Evolutionary conservation across 2,113 vertebrate genomes (phyloP).

Genomic region (Sceloporus tristichus): DNA sequence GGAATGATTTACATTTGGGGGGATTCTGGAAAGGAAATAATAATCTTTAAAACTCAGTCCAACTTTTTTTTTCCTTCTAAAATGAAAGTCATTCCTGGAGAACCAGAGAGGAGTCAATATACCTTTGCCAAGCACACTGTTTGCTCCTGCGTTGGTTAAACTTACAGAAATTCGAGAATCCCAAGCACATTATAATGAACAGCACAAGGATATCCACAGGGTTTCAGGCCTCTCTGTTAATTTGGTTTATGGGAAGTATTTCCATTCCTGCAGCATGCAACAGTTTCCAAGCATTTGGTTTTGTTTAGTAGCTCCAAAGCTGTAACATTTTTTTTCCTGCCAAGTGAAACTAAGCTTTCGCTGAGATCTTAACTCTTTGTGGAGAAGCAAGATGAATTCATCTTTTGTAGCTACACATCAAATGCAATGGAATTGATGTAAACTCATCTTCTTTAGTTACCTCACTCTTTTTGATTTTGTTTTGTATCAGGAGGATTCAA

Average conservation of each 20-base stretch:
- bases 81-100: neutral
- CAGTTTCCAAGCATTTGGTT: conserved; percentile 8
- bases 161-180: neutral
- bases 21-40: neutral
- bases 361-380: neutral
- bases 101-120: neutral
- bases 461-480: neutral
- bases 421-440: neutral
- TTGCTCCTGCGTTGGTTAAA: neutral
- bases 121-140: conserved; percentile 4
- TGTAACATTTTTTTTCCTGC: conserved; percentile 2
- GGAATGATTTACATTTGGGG: neutral
- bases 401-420: neutral
- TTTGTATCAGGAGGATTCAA: neutral
- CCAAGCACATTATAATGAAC: neutral
- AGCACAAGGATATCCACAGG: neutral
- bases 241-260: conserved; percentile 8
- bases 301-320: conserved; percentile 17
- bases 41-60: neutral
- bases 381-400: rapidly evolving
- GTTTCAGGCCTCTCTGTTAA: neutral
- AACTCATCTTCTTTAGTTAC: neutral
- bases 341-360: neutral
- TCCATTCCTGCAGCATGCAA: neutral
- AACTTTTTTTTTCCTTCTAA: neutral